Evolutionary conservation across 1,140 invertebrate species (phyloP).

Genomic region (Drosophila lacteicornis): DNA sequence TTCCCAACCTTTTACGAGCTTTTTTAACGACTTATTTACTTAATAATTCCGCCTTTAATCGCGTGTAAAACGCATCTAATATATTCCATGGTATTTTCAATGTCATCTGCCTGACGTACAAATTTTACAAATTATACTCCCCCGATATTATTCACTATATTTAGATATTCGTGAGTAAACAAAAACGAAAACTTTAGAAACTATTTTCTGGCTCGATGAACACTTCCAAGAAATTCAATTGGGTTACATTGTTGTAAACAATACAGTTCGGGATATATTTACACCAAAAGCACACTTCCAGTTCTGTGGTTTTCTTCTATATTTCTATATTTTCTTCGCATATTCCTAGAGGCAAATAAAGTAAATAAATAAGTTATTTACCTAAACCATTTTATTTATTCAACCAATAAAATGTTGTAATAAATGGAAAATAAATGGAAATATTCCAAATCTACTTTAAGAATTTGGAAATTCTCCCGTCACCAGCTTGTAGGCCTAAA

Average conservation of each 20-base stretch:
- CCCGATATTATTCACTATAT: slow-evolving; percentile 51
- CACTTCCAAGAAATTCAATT: slow-evolving; percentile 50
- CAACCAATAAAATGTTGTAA: not conserved
- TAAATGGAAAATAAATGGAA: not conserved
- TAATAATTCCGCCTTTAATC: slow-evolving; percentile 43
- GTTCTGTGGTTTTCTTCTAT: not conserved
- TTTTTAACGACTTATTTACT: slow-evolving; percentile 71
- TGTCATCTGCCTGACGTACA: slow-evolving; percentile 39
- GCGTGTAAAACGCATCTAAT: slow-evolving; percentile 23
- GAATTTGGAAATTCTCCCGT: not conserved
- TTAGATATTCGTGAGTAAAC: slow-evolving; percentile 61
- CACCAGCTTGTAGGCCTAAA: no score
- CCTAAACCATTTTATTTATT: not conserved
- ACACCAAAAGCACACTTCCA: not conserved
- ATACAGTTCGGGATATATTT: slow-evolving; percentile 10
- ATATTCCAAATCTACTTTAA: not conserved
- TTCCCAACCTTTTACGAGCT: slow-evolving; percentile 44
- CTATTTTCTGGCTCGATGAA: slow-evolving; percentile 51
- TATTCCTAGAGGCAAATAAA: not conserved
- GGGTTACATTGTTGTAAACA: slow-evolving; percentile 72
- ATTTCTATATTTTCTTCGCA: not conserved
- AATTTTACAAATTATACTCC: slow-evolving; percentile 18
- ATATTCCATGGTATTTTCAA: slow-evolving; percentile 54
- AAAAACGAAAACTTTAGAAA: slow-evolving; percentile 34
- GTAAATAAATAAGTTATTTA: slow-evolving; percentile 11